These are phyloP conservation scores for Schizopygopsis malacanthus DNA, from an alignment of 2,797 vertebrate genomes.

Conservation along the genomic window DNA sequence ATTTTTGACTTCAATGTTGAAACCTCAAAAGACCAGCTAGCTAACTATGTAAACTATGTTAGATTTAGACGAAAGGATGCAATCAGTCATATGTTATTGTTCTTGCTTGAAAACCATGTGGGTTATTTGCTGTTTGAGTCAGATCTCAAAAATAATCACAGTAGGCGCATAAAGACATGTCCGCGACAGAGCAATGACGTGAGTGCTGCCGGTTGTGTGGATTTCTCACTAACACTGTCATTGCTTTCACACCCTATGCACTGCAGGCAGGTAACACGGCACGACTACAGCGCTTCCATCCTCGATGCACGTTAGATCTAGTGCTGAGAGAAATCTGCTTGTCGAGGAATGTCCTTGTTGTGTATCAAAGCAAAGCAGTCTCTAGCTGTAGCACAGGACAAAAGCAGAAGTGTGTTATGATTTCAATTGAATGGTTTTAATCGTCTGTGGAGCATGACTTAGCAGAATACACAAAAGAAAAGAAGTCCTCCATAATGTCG, in stretches of 20 bases:
- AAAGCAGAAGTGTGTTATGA: constrained; percentile 71
- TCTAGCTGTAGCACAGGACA: constrained; percentile 73
- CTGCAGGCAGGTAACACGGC: not conserved
- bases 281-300: not conserved
- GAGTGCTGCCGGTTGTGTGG: not conserved
- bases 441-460: constrained; percentile 1
- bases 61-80: constrained; percentile 19
- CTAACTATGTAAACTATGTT: not conserved
- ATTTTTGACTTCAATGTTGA: not conserved
- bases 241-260: not conserved
- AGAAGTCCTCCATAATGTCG: not conserved
- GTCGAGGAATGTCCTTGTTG: constrained; percentile 63
- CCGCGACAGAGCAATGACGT: constrained; percentile 69
- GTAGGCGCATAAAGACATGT: constrained; percentile 73
- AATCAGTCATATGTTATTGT: constrained; percentile 36
- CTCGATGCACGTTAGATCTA: constrained; percentile 47
- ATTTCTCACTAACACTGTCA: constrained; percentile 8
- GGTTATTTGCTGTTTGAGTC: constrained; percentile 59
- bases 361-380: constrained; percentile 74
- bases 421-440: constrained; percentile 71
- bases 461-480: constrained; percentile 4
- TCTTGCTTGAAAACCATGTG: constrained; percentile 20
- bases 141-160: constrained; percentile 72
- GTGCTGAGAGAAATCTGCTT: constrained; percentile 19
- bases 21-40: not conserved